A percentile compares a stretch with the other conserved stretches of the same genome.
Conservation (phyloP, 2,113 vertebrate genomes). For the Natator depressus region DNA sequence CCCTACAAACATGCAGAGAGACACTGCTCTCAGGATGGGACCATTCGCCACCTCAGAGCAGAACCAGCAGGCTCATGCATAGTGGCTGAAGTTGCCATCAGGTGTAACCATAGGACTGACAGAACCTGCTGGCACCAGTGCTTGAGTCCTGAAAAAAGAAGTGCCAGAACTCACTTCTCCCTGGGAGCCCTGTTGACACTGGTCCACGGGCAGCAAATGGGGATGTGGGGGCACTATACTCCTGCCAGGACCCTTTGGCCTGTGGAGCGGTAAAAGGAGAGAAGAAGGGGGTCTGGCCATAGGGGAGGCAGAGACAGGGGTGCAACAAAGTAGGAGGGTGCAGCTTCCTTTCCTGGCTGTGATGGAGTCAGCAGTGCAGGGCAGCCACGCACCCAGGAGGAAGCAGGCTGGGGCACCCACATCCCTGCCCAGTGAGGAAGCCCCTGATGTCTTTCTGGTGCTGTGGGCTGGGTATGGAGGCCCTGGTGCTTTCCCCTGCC, state of each 20-base stretch:
- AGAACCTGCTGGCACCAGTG: background rate
- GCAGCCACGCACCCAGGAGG: background rate
- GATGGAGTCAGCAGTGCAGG: background rate
- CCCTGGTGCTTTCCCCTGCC: background rate
- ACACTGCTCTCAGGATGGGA: background rate
- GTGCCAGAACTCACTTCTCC: background rate
- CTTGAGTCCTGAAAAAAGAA: background rate
- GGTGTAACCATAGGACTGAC: background rate
- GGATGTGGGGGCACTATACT: no score
- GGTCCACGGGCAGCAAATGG: background rate
- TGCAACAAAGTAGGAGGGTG: background rate
- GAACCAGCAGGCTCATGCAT: background rate
- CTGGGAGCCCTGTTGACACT: background rate
- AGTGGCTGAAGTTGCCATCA: background rate
- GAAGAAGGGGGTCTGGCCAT: no score
- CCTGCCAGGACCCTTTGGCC: background rate
- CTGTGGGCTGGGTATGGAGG: background rate
- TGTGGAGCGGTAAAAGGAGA: background rate
- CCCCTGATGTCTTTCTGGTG: background rate
- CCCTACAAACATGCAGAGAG: background rate
- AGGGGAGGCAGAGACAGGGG: no score
- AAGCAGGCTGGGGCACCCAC: background rate
- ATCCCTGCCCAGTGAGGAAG: background rate
- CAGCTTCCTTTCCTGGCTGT: no score
- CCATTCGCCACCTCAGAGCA: background rate